Evolutionary conservation across 2,113 vertebrate genomes (phyloP), one percentile per base, ranked within the genome.

Genomic region (Semnornis frantzii): DNA sequence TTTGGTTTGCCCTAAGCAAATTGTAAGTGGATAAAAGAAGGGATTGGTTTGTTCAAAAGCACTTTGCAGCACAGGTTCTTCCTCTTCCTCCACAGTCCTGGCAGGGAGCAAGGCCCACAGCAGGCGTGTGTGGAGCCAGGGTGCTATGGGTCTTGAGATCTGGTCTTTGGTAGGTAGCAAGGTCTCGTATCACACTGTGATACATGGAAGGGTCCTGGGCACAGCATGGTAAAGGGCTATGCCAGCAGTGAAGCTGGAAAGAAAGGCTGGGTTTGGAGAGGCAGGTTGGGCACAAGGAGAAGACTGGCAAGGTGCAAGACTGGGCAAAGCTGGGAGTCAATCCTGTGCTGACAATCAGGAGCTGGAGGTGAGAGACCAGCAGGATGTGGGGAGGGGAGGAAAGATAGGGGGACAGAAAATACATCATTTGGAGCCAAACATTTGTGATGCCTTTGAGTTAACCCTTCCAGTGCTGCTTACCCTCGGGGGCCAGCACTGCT

Each of bases 161-260:
- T 30, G 5, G n/a, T 44, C 8, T 21, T 66, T 39, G 8, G 50
- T 0, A 2, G 13, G 15, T 6, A 34, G 31, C 44, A 33, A 12
- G 24, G 16, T 4, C 16, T 52, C 27, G 25, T 42, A 9, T 64
- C 54, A 2, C 0, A 0, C 63, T 85, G 59, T 8, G 5, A 3
- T 18, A 3, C 0, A 0, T 7, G 50, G 37, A 76, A 33, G 10
- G 20, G 57, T 57, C 18, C 44, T 46, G 37, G 31, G 21, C 21
- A 8, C 25, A 52, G 44, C 6, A 18, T 3, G 25, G 42, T 28
- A 48, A 89, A 60, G 50, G 31, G 20, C 10, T 33, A 1, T 46
- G 28, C 39, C 7, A 39, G 20, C n/a, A 50, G 30, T 5, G 42
- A 55, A n/a, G 5, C 58, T 34, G 42, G 54, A 75, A 74, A 39